A percentile compares a stretch with the other conserved stretches of the same genome.
Evolutionary conservation across 2,797 vertebrate species (phyloP).

Genomic region (Rhinophrynus dorsalis): DNA sequence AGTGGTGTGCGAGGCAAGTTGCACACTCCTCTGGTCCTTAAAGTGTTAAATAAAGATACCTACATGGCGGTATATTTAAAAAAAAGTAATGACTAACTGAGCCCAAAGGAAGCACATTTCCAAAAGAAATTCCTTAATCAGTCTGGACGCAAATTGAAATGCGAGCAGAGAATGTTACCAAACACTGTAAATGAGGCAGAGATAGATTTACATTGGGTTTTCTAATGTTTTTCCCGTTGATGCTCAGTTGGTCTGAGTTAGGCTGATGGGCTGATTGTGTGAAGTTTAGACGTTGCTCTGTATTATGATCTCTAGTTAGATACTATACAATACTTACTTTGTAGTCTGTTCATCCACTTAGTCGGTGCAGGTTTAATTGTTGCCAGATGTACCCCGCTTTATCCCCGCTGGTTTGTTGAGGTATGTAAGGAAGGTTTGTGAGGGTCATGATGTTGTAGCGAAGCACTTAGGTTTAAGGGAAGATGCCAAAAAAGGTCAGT

Average conservation of each 20-base stretch:
- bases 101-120: background rate
- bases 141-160: background rate
- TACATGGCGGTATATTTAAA: background rate
- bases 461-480: background rate
- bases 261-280: constrained; percentile 2
- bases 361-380: constrained; percentile 26
- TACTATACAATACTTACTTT: constrained; percentile 39
- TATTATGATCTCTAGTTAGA: constrained; percentile 8
- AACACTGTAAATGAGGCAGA: background rate
- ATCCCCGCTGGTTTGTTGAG: constrained; percentile 13
- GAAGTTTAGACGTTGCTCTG: constrained; percentile 14
- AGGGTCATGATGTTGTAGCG: constrained; percentile 11
- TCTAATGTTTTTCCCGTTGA: background rate
- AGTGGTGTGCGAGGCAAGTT: too few relatives aligned
- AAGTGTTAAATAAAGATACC: too few relatives aligned
- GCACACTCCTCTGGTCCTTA: too few relatives aligned
- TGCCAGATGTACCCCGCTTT: constrained; percentile 27
- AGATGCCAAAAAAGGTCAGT: constrained; percentile 9
- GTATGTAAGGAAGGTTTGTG: constrained; percentile 27
- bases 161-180: background rate
- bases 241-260: background rate
- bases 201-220: background rate
- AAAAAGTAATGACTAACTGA: background rate
- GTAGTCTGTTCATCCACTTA: constrained; percentile 21
- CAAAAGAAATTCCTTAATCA: background rate